Base-by-base conservation (phyloP, 2,888 invertebrate genomes). In the Hypena proboscidalis region DNA sequence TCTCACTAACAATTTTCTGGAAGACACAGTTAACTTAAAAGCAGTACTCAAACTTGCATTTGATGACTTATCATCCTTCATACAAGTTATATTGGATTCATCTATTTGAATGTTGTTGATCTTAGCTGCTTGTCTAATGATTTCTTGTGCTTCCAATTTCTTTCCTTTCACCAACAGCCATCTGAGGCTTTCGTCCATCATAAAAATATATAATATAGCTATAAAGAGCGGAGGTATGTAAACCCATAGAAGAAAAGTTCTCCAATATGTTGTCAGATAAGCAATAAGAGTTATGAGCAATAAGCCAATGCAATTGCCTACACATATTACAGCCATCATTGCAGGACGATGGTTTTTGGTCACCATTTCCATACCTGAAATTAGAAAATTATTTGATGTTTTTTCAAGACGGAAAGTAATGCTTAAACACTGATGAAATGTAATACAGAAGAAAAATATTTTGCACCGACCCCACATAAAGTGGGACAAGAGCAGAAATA, bases 121-220 rank as follows among this genome's bases (percentile, higher is more conserved):
- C 53, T 83, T 88, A 0, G 94, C 93, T 20, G 94, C 93, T 63
- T 88, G 91, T 2, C 85, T 79, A 21, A 95, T 77, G 7, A 94
- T 92, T 8, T 73, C 73, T 44, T 92, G 91, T 0, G 94, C 95
- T 60, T 94, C 91, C 2, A 93, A 90, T 48, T 92, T 91, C 57
- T 92, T 90, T n/a, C 93, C 93, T 69, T 94, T 94, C 22, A 93
- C 93, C 9, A 95, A 71, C 8, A 95, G 82, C 96, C 96, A 96
- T 60, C 96, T 88, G 3, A 94, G 88, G 30, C 95, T 95, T 77
- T 95, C 95, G 4, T 95, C 94, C 41, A 94, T 79, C 10, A 94
- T 66, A 90, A 94, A 94, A 44, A 92, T 91, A 65, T 94, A 94
- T 1, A 92, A 71, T 19, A 96, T 69, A 39, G 94, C 91, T 0